Percentiles rank a stretch among this genome's conserved stretches.
These are phyloP conservation scores for Nixonia krombeini DNA, from an alignment of 1,140 invertebrate species.

Conservation along the genomic window DNA sequence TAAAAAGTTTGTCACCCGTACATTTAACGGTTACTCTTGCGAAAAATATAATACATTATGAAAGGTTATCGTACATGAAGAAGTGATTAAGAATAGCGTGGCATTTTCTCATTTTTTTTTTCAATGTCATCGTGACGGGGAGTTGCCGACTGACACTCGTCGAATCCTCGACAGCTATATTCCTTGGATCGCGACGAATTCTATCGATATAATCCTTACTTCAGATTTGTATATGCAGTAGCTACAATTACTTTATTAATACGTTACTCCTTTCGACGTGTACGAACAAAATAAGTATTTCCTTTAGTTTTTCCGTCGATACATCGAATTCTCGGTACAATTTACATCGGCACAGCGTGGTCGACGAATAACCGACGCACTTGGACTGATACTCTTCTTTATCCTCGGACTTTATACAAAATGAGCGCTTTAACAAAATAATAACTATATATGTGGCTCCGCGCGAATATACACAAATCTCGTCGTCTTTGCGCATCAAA, in stretches of 20 bases:
- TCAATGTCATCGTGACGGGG: slow-evolving; percentile 22
- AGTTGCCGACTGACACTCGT: slow-evolving; percentile 46
- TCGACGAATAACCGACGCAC: slow-evolving; percentile 45
- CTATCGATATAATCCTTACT: slow-evolving; percentile 22
- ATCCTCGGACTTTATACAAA: slow-evolving; percentile 47
- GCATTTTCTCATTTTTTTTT: slow-evolving; percentile 12
- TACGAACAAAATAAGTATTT: slow-evolving; percentile 47
- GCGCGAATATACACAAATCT: slow-evolving; percentile 34
- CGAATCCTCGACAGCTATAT: slow-evolving; percentile 40
- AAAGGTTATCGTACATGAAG: too few relatives aligned
- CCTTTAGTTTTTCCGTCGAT: slow-evolving; percentile 33
- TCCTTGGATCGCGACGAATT: slow-evolving; percentile 41
- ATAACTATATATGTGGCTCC: slow-evolving; percentile 46
- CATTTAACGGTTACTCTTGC: too few relatives aligned
- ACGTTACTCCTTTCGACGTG: slow-evolving; percentile 32
- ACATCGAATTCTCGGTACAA: slow-evolving; percentile 41
- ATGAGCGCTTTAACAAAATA: slow-evolving; percentile 46
- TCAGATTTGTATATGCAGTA: slow-evolving; percentile 39
- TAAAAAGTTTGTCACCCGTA: too few relatives aligned
- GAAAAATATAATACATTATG: not conserved
- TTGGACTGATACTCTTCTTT: slow-evolving; percentile 30
- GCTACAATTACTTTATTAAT: slow-evolving; percentile 39
- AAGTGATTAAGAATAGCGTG: too few relatives aligned
- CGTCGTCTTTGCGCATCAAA: slow-evolving; percentile 33
- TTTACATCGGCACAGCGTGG: slow-evolving; percentile 44